Conservation (phyloP, 2,888 invertebrate species). For the Eupsilia transversa region DNA sequence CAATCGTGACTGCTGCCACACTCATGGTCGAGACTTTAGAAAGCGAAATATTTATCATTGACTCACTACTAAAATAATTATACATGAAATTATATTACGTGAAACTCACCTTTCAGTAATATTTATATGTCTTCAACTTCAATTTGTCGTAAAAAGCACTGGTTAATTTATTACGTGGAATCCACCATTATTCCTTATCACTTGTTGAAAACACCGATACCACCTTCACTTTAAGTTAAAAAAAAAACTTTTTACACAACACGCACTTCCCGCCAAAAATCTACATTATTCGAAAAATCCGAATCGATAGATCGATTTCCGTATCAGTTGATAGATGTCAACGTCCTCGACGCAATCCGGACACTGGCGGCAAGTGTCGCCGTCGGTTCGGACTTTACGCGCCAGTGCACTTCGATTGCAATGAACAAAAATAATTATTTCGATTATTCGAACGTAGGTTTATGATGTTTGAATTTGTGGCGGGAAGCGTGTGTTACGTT, state of each 20-base stretch:
- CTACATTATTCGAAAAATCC: slow-evolving; percentile 80
- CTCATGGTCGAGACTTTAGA: slow-evolving; percentile 89
- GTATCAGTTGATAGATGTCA: slow-evolving; percentile 82
- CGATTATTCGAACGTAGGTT: slow-evolving; percentile 75
- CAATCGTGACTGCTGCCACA: slow-evolving; percentile 84
- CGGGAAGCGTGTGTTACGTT: slow-evolving; percentile 87
- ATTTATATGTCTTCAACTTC: slow-evolving; percentile 75
- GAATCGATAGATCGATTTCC: slow-evolving; percentile 78
- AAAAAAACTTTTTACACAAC: slow-evolving; percentile 75
- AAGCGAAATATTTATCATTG: slow-evolving; percentile 87
- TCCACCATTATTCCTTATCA: slow-evolving; percentile 88
- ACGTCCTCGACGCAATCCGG: slow-evolving; percentile 86
- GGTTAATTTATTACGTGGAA: slow-evolving; percentile 82
- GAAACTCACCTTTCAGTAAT: slow-evolving; percentile 82
- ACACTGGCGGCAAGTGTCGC: slow-evolving; percentile 83
- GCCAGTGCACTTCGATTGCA: slow-evolving; percentile 84
- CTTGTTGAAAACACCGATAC: slow-evolving; percentile 82
- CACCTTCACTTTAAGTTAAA: slow-evolving; percentile 82
- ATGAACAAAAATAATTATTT: slow-evolving; percentile 78
- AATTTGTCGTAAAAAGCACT: slow-evolving; percentile 79
- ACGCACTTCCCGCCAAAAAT: slow-evolving; percentile 83
- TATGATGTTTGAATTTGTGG: slow-evolving; percentile 84
- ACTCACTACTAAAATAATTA: slow-evolving; percentile 76
- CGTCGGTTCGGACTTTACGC: slow-evolving; percentile 83
- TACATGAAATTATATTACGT: slow-evolving; percentile 72